A percentile compares a stretch with the other conserved stretches of the same genome.
phyloP scores from a whole-genome alignment of 2,797 vertebrate species.

The Bovichtus variegatus region DNA sequence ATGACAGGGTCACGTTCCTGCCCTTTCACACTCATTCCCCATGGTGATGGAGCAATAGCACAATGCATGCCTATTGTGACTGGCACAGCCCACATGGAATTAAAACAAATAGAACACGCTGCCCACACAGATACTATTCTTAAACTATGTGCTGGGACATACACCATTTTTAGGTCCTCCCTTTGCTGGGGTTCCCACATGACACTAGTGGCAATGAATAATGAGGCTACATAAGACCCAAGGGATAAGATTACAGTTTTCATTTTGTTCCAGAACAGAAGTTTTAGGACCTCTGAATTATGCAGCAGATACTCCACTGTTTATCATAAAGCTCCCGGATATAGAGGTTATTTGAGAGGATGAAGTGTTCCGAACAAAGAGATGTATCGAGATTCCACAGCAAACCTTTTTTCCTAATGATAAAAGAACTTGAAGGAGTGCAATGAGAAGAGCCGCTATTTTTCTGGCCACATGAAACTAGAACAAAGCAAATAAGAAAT shows the following conservation, averaged over 20 bases:
- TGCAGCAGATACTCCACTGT: slow-evolving; percentile 59
- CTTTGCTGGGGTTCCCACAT: slow-evolving; percentile 50
- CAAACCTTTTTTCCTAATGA: slow-evolving; percentile 29
- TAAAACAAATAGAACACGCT: slow-evolving; percentile 39
- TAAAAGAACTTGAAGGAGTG: slow-evolving; percentile 26
- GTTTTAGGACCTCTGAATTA: slow-evolving; percentile 62
- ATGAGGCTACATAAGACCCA: slow-evolving; percentile 62
- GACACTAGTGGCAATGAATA: slow-evolving; percentile 68
- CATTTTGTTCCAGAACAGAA: slow-evolving; percentile 51
- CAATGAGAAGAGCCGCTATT: slow-evolving; percentile 25
- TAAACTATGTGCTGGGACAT: slow-evolving; percentile 51
- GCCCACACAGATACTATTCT: slow-evolving; percentile 38
- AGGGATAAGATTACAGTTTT: slow-evolving; percentile 71
- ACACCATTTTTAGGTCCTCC: slow-evolving; percentile 55
- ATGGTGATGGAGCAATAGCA: slow-evolving; percentile 37
- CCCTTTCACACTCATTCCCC: slow-evolving; percentile 22
- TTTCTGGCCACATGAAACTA: slow-evolving; percentile 30
- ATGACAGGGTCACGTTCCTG: slow-evolving; percentile 40
- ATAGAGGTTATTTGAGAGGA: slow-evolving; percentile 55
- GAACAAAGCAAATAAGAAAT: slow-evolving; percentile 46
- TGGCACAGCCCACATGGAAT: slow-evolving; percentile 49
- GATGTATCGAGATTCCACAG: slow-evolving; percentile 27
- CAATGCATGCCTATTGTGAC: slow-evolving; percentile 23
- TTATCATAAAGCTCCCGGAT: slow-evolving; percentile 58
- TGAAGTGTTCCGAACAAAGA: slow-evolving; percentile 35